Conservation (phyloP, 2,888 invertebrate species). For the Apodemia hepburni region DNA sequence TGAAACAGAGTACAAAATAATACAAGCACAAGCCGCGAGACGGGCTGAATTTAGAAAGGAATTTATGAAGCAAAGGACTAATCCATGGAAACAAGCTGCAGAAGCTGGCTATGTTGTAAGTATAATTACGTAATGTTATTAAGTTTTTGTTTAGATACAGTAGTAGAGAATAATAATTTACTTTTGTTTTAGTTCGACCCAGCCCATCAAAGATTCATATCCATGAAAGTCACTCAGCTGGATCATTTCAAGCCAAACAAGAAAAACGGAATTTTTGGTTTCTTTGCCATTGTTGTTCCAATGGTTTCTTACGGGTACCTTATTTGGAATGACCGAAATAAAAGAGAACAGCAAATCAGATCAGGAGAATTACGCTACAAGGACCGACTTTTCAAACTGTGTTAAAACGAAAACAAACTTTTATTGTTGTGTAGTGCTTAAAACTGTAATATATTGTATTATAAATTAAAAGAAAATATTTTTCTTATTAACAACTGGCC, state of each 20-base stretch:
- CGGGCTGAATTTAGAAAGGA: slow-evolving; percentile 83
- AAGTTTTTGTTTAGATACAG: slow-evolving; percentile 26
- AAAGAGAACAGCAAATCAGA: slow-evolving; percentile 80
- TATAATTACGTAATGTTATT: slow-evolving; percentile 67
- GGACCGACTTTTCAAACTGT: slow-evolving; percentile 79
- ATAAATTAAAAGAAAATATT: slow-evolving; percentile 23
- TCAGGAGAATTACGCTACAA: slow-evolving; percentile 87
- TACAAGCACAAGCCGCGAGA: slow-evolving; percentile 81
- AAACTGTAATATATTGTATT: slow-evolving; percentile 23
- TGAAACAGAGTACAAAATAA: slow-evolving; percentile 65
- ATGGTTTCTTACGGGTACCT: slow-evolving; percentile 75
- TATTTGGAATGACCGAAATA: slow-evolving; percentile 73
- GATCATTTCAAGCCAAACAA: slow-evolving; percentile 85
- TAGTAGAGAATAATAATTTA: slow-evolving; percentile 8
- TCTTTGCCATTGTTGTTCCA: slow-evolving; percentile 76
- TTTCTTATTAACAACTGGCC: slow-evolving; percentile 22
- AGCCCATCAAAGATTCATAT: slow-evolving; percentile 86
- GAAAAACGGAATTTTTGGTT: slow-evolving; percentile 73
- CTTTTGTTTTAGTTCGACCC: slow-evolving; percentile 82
- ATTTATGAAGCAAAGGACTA: slow-evolving; percentile 84
- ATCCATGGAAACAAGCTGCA: slow-evolving; percentile 85
- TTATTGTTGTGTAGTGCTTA: slow-evolving; percentile 24
- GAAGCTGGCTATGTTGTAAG: slow-evolving; percentile 87
- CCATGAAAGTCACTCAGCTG: slow-evolving; percentile 83
- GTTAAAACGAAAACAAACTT: slow-evolving; percentile 27